phyloP scores from a whole-genome alignment of 2,113 vertebrate species.

The Gavialis gangeticus region DNA sequence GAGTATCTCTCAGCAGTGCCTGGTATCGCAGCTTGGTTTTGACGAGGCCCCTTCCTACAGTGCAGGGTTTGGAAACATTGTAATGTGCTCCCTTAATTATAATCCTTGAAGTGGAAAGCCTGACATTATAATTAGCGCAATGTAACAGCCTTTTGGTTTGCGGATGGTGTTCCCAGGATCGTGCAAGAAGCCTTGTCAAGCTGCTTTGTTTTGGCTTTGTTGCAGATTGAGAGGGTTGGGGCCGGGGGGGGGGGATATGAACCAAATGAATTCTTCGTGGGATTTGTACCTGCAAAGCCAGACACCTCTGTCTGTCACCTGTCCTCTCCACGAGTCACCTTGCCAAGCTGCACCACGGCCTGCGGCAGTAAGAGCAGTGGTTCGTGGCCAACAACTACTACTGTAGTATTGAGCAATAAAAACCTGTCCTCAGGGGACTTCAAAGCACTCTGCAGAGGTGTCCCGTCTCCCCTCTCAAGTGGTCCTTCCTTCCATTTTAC shows the following conservation, averaged over 20 bases:
- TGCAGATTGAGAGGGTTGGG: neutral
- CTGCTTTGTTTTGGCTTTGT: neutral
- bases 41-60: neutral
- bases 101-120: conserved; percentile 34
- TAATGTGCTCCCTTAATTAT: conserved; percentile 59
- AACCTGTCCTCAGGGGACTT: neutral
- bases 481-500: neutral
- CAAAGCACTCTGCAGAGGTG: neutral
- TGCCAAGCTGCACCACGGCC: neutral
- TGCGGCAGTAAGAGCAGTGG: neutral
- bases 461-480: neutral
- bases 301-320: neutral
- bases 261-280: neutral
- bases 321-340: no score
- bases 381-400: neutral
- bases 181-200: neutral
- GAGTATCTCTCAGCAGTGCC: neutral
- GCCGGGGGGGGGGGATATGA: neutral
- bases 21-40: fast-evolving
- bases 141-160: conserved; percentile 7
- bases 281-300: neutral
- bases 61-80: conserved; percentile 60
- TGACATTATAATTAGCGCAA: conserved; percentile 62
- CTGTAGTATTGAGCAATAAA: neutral
- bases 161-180: neutral